These are phyloP conservation scores for Galeopsomyia nigrocyanea DNA, from an alignment of 2,888 invertebrate genomes.

Conservation along the genomic window DNA sequence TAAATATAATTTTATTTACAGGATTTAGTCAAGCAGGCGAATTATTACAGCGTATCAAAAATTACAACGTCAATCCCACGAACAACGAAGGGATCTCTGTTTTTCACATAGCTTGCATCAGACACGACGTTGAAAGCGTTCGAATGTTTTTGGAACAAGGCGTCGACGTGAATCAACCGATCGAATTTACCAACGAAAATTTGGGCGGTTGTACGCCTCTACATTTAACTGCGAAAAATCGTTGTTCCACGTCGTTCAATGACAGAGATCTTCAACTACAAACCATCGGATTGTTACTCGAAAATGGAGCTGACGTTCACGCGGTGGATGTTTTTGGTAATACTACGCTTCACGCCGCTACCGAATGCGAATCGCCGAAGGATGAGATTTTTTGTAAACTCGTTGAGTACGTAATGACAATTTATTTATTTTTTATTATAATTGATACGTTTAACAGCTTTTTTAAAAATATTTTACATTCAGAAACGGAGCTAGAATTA, in stretches of 20 bases:
- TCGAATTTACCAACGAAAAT: not conserved
- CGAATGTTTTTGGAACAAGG: conserved; percentile 6
- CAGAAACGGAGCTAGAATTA: not conserved
- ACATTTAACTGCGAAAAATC: not conserved
- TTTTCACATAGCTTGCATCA: not conserved
- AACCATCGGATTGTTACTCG: not conserved
- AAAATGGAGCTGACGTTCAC: not conserved
- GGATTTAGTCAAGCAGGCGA: too few species aligned
- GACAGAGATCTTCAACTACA: too few species aligned
- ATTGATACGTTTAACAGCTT: too few species aligned
- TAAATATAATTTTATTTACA: too few species aligned
- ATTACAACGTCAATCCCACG: too few species aligned
- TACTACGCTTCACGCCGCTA: not conserved
- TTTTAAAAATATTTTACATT: too few species aligned
- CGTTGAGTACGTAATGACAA: too few species aligned
- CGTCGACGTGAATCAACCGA: not conserved
- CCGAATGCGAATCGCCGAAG: too few species aligned
- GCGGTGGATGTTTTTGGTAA: not conserved
- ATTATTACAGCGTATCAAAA: too few species aligned
- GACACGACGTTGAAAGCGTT: not conserved
- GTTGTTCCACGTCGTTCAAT: not conserved
- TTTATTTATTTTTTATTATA: too few species aligned
- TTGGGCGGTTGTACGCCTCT: conserved; percentile 11
- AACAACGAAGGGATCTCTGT: not conserved
- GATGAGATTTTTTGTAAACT: not conserved